phyloP scores from a whole-genome alignment of 2,113 vertebrate species.

The Callospermophilus lateralis region DNA sequence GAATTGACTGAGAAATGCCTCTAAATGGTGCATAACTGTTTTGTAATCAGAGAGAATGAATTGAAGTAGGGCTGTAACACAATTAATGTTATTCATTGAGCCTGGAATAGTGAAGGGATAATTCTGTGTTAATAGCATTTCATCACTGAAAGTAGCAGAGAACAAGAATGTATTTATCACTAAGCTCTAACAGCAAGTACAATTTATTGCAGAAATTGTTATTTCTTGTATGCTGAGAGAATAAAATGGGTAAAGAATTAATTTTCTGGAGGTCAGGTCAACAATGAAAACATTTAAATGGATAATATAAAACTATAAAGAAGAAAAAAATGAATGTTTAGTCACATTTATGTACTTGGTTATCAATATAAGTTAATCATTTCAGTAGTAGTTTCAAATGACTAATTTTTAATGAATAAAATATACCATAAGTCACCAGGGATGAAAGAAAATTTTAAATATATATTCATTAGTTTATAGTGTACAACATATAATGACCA shows the following conservation, averaged over 20 bases:
- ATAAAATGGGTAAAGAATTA: constrained; percentile 72
- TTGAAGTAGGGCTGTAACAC: constrained; percentile 61
- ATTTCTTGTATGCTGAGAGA: constrained; percentile 52
- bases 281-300: constrained; percentile 62
- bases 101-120: constrained; percentile 33
- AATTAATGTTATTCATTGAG: constrained; percentile 64
- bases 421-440: not conserved
- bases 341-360: not conserved
- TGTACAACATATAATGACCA: not conserved
- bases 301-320: not conserved
- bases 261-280: constrained; percentile 67
- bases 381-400: constrained; percentile 45
- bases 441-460: constrained; percentile 9
- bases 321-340: not conserved
- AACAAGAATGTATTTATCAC: constrained; percentile 66
- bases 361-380: constrained; percentile 42
- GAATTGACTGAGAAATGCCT: constrained; percentile 64
- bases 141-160: constrained; percentile 53
- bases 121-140: constrained; percentile 54
- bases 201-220: constrained; percentile 64
- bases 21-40: constrained; percentile 67
- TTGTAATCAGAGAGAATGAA: constrained; percentile 70
- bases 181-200: constrained; percentile 61
- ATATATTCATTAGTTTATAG: constrained; percentile 16
- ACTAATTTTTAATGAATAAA: constrained; percentile 45